These are phyloP conservation scores for Teleiodes luculella DNA, from an alignment of 2,888 invertebrate genomes.

Conservation along the genomic window DNA sequence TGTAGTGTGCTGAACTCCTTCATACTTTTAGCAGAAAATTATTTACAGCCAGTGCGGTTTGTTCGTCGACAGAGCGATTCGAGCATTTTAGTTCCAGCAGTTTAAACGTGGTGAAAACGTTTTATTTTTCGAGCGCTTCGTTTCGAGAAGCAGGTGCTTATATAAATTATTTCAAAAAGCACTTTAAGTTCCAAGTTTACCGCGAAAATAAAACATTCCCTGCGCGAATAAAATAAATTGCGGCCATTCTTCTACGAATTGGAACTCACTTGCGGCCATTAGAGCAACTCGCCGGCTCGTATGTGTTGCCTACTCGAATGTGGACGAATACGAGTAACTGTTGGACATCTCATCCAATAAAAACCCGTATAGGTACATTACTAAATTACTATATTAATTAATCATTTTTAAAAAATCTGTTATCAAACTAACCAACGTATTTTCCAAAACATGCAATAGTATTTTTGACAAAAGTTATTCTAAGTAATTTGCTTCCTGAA, in stretches of 20 bases:
- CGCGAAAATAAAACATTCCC: slow-evolving; percentile 7
- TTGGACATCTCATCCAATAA: too few relatives aligned
- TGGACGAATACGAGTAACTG: too few relatives aligned
- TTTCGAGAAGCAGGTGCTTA: slow-evolving; percentile 4
- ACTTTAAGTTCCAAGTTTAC: slow-evolving; percentile 9
- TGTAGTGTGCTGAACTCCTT: not conserved
- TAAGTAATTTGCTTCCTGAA: too few relatives aligned
- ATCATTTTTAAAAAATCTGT: too few relatives aligned
- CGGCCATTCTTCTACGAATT: slow-evolving; percentile 21
- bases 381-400: too few relatives aligned
- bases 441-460: too few relatives aligned
- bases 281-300: slow-evolving; percentile 6
- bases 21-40: not conserved
- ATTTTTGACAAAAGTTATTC: too few relatives aligned
- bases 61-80: not conserved
- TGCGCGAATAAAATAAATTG: slow-evolving; percentile 26
- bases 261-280: slow-evolving; percentile 20
- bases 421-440: too few relatives aligned
- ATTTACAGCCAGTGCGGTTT: not conserved
- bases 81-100: not conserved
- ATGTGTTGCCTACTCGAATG: not conserved
- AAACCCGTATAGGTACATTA: too few relatives aligned
- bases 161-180: slow-evolving; percentile 7
- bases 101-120: not conserved
- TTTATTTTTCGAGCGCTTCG: slow-evolving; percentile 5